Base-by-base conservation (phyloP, 1,140 invertebrate genomes). In the Ostrea denselamellosa region DNA sequence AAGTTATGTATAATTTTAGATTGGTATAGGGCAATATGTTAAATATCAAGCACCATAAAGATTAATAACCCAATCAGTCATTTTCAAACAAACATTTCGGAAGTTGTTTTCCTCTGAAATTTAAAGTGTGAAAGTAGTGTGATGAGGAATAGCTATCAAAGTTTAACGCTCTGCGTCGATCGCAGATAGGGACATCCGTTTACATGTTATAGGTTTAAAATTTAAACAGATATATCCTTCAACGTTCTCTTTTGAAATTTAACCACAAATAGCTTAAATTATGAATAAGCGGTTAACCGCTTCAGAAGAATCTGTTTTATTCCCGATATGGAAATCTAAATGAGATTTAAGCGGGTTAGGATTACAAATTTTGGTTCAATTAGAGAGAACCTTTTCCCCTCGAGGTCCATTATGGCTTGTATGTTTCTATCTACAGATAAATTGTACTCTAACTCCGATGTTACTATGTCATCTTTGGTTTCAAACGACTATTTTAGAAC, bases 221-320 rank as follows among this genome's bases (percentile, higher is more conserved):
- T 77, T 44, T 34, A 77, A 77, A 77, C 28, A 28, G 68, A 77
- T 77, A 77, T 9, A 77, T 25, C 68, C 12, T 77, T 77, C 68
- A 34, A 14, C 68, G 25, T 77, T 34, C 28, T 22, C 68, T 25
- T 77, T 77, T 77, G 14, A 34, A 10, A 0, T 9, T 25, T 25
- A 4, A 10, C 9, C 68, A 77, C 28, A 71, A 71, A 77, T 77
- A 77, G 25, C 68, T 77, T 25, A 4, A 34, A 14, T 25, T 77
- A 77, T 77, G 68, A 71, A 77, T 77, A 9, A 77, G 22, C 25
- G 22, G 22, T 71, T 28, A 71, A 22, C 56, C 22, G 65, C 25
- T 71, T 22, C 0, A 10, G 25, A 17, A 14, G 14, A 5, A 28
- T 17, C 28, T 77, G 22, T 34, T 77, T 14, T n/a, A 62, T 19